These are phyloP conservation scores for Drosophila anomelani DNA, from an alignment of 2,888 invertebrate genomes.

Conservation along the genomic window DNA sequence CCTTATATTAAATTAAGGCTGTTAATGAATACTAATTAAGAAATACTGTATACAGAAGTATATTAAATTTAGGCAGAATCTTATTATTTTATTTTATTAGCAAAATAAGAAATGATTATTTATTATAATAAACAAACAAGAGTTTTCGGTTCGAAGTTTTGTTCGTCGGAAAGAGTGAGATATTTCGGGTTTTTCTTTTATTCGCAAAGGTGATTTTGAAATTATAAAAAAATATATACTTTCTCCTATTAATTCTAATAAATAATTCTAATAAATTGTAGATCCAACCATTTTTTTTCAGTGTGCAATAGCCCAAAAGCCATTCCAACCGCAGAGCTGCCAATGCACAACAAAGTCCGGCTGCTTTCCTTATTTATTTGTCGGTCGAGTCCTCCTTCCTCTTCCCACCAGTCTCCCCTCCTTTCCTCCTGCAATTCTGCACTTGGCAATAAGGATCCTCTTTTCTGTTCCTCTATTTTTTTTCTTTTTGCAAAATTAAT, in stretches of 20 bases:
- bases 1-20: too few relatives aligned
- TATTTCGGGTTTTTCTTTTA: too few relatives aligned
- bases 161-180: too few relatives aligned
- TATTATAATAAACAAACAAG: too few relatives aligned
- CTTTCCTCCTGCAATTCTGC: conserved; percentile 43
- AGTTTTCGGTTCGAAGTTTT: too few relatives aligned
- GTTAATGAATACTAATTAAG: too few relatives aligned
- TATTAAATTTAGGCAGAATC: too few relatives aligned
- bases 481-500: conserved; percentile 68
- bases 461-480: conserved; percentile 43
- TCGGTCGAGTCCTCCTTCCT: conserved; percentile 41
- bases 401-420: neutral
- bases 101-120: too few relatives aligned
- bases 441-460: conserved; percentile 62
- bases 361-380: conserved; percentile 69
- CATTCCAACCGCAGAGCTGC: conserved; percentile 52
- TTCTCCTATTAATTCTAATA: neutral
- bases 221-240: neutral
- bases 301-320: conserved; percentile 11
- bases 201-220: neutral
- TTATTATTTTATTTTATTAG: too few relatives aligned
- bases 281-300: neutral
- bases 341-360: conserved; percentile 70
- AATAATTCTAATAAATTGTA: too few relatives aligned
- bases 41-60: too few relatives aligned